A percentile compares a stretch with the other conserved stretches of the same genome.
phyloP scores from a whole-genome alignment of 1,140 invertebrate species.

The Drosophila auraria region DNA sequence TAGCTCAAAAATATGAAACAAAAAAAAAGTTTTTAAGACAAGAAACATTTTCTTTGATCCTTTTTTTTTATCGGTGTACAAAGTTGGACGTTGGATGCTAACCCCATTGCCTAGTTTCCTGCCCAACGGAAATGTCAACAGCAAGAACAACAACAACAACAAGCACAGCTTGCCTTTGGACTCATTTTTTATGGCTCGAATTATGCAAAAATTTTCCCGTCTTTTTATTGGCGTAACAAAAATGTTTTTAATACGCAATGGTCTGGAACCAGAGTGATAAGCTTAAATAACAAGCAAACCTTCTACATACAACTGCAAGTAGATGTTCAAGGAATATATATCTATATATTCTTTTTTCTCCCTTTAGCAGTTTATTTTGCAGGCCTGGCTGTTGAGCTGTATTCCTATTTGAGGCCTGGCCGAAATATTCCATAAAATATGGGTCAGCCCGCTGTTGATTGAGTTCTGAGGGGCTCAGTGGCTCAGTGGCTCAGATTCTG shows the following conservation, averaged over 20 bases:
- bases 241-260: constrained; percentile 84
- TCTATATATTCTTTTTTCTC: constrained; percentile 13
- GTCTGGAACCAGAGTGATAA: constrained; percentile 82
- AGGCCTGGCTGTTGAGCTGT: constrained; percentile 39
- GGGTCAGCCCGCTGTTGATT: constrained; percentile 73
- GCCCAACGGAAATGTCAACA: constrained; percentile 70
- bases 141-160: constrained; percentile 38
- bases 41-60: background rate
- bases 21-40: background rate
- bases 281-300: constrained; percentile 61
- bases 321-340: constrained; percentile 8
- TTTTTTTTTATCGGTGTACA: constrained; percentile 12
- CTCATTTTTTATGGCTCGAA: constrained; percentile 68
- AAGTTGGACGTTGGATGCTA: constrained; percentile 33
- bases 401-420: constrained; percentile 58
- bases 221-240: constrained; percentile 83
- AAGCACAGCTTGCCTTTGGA: constrained; percentile 34
- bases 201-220: constrained; percentile 77
- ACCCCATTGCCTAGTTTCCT: constrained; percentile 77
- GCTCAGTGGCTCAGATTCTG: constrained; percentile 33
- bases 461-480: constrained; percentile 47
- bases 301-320: constrained; percentile 11
- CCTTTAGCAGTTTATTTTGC: constrained; percentile 49
- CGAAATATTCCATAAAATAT: constrained; percentile 71
- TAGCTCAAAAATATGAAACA: background rate